These are phyloP conservation scores for Drosophila chauvacae DNA, from an alignment of 1,140 invertebrate genomes.

Conservation along the genomic window DNA sequence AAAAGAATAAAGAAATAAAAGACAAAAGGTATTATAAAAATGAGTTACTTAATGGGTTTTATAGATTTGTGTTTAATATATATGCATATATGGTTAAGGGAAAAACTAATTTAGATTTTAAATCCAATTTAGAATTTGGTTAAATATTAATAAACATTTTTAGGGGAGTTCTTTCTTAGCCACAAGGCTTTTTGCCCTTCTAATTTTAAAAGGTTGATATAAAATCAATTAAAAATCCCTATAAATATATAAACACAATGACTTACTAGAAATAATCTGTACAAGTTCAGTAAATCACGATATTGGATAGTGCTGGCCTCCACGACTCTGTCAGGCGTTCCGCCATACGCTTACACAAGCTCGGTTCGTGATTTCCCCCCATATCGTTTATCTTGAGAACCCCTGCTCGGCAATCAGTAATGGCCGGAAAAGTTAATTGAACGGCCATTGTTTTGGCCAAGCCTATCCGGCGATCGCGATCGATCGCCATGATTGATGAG, in stretches of 20 bases:
- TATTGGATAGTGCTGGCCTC: conserved; percentile 14
- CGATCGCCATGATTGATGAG: conserved; percentile 33
- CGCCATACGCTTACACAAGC: conserved; percentile 36
- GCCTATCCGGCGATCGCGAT: conserved; percentile 15
- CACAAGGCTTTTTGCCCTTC: no score
- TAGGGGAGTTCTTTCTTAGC: no score
- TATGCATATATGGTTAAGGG: neutral
- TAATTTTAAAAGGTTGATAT: no score
- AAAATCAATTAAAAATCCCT: neutral
- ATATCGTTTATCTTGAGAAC: conserved; percentile 41
- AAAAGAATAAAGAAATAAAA: conserved; percentile 60
- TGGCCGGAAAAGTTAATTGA: conserved; percentile 39
- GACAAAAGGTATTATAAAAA: conserved; percentile 67
- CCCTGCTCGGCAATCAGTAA: conserved; percentile 30
- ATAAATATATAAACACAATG: neutral
- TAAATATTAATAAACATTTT: neutral
- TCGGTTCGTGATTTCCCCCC: conserved; percentile 42
- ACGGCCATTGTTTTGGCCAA: conserved; percentile 12
- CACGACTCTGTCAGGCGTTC: conserved; percentile 45
- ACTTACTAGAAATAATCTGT: neutral
- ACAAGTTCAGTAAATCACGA: conserved; percentile 33
- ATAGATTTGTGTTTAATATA: neutral
- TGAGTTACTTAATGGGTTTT: neutral
- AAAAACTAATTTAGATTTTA: neutral
- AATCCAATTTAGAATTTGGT: neutral